Evolutionary conservation across 2,888 invertebrate genomes (phyloP).

Genomic region (Epinotia ramella): DNA sequence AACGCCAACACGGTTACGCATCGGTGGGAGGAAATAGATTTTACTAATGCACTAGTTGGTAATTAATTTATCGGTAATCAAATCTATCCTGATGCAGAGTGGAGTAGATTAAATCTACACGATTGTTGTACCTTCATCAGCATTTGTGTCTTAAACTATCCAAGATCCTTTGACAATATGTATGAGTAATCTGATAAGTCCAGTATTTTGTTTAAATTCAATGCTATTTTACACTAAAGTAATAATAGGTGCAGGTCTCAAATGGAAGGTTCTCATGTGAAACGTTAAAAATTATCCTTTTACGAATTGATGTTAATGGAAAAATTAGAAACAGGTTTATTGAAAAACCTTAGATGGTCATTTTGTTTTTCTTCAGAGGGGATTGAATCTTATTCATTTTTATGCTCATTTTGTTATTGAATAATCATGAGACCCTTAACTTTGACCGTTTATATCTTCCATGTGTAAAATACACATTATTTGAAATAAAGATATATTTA

Average conservation of each 20-base stretch:
- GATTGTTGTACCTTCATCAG: conserved; percentile 59
- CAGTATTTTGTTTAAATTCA: conserved; percentile 51
- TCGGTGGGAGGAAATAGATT: conserved; percentile 39
- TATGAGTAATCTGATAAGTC: conserved; percentile 19
- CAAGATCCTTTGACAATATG: conserved; percentile 61
- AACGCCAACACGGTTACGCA: conserved; percentile 27
- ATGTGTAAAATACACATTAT: conserved; percentile 70
- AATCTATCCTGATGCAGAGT: conserved; percentile 48
- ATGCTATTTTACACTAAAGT: conserved; percentile 55
- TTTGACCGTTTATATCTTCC: conserved; percentile 70
- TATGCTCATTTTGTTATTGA: conserved; percentile 58
- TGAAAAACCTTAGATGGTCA: not conserved
- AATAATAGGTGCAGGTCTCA: conserved; percentile 75
- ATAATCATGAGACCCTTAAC: conserved; percentile 67
- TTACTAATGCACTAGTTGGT: conserved; percentile 45
- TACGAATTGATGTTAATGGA: conserved; percentile 4
- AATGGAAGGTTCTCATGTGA: conserved; percentile 60
- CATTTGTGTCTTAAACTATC: conserved; percentile 33
- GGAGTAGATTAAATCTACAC: conserved; percentile 80
- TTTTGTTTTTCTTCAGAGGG: conserved; percentile 63
- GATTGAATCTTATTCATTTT: conserved; percentile 74
- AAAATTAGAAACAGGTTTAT: conserved; percentile 5
- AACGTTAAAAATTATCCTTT: conserved; percentile 17
- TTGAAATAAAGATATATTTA: conserved; percentile 78
- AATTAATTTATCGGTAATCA: conserved; percentile 45